A percentile compares a stretch with the other conserved stretches of the same genome.
Evolutionary conservation across 2,888 invertebrate genomes (phyloP).

Genomic region (Psococerastis gibbosa): DNA sequence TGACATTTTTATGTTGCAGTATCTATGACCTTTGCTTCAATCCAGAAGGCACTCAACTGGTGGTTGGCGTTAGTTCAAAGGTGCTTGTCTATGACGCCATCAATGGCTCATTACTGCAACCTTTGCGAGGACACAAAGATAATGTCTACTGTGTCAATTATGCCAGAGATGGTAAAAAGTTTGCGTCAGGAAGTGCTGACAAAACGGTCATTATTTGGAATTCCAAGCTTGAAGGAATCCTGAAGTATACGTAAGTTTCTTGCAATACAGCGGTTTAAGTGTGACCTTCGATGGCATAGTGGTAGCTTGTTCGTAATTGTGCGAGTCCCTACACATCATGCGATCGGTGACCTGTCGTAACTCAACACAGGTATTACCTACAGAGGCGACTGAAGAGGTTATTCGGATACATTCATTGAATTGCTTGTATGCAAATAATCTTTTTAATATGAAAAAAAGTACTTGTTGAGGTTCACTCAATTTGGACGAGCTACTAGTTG

Average conservation of each 20-base stretch:
- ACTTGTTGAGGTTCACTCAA: background rate
- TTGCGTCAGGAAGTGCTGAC: slow-evolving; percentile 93
- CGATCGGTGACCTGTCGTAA: too few species aligned
- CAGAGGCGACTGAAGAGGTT: too few species aligned
- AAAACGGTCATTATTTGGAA: slow-evolving; percentile 98
- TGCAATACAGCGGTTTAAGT: too few species aligned
- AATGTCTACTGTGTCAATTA: slow-evolving; percentile 82
- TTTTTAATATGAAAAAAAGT: slow-evolving; percentile 1
- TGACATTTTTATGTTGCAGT: slow-evolving; percentile 31
- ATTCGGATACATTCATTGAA: too few species aligned
- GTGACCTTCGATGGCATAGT: too few species aligned
- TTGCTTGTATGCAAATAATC: too few species aligned
- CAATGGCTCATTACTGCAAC: slow-evolving; percentile 78
- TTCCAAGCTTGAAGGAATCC: slow-evolving; percentile 79
- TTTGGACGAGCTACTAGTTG: background rate
- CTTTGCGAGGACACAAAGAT: slow-evolving; percentile 82
- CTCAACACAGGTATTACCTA: too few species aligned
- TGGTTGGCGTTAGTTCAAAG: slow-evolving; percentile 85
- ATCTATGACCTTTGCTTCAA: slow-evolving; percentile 90
- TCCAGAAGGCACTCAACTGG: slow-evolving; percentile 83
- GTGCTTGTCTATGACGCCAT: slow-evolving; percentile 88
- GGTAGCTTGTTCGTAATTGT: too few species aligned
- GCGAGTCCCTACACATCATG: too few species aligned
- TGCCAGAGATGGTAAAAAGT: slow-evolving; percentile 83
- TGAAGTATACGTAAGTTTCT: slow-evolving; percentile 83